Percentiles rank a stretch among this genome's conserved stretches.
Evolutionary conservation across 2,888 invertebrate species (phyloP).

Genomic region (Drosophila pullipes): DNA sequence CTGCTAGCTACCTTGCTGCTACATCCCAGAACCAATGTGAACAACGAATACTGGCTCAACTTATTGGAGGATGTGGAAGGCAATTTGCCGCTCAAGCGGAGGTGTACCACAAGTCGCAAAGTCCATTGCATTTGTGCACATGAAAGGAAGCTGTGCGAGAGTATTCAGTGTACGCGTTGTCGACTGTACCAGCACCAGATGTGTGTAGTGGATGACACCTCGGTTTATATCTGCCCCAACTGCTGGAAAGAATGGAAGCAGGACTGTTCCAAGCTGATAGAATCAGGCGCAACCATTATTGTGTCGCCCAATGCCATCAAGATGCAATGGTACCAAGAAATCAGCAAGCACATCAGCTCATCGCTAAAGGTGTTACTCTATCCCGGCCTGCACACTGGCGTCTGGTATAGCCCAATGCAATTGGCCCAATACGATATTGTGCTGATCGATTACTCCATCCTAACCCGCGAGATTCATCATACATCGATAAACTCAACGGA

Average conservation of each 20-base stretch:
- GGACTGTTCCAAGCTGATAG: constrained; percentile 40
- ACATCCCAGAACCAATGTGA: constrained; percentile 83
- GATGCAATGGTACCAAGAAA: constrained; percentile 91
- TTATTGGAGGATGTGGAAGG: constrained; percentile 36
- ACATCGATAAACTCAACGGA: constrained; percentile 86
- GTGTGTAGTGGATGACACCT: constrained; percentile 86
- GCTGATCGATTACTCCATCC: constrained; percentile 89
- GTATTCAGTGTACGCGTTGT: constrained; percentile 87
- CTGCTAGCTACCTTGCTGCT: constrained; percentile 89
- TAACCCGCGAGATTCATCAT: constrained; percentile 88
- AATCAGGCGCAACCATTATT: constrained; percentile 89
- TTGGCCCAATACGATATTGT: constrained; percentile 90
- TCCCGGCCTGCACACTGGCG: constrained; percentile 83
- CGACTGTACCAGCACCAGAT: constrained; percentile 87
- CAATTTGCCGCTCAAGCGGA: constrained; percentile 34
- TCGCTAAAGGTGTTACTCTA: constrained; percentile 87
- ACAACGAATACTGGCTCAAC: constrained; percentile 42
- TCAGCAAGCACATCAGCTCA: constrained; percentile 87
- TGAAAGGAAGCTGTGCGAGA: constrained; percentile 1
- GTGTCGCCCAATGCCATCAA: constrained; percentile 89
- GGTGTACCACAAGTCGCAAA: neutral
- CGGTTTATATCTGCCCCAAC: constrained; percentile 88
- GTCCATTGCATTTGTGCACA: constrained; percentile 85
- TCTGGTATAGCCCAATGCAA: constrained; percentile 87
- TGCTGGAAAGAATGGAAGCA: constrained; percentile 86